Evolutionary conservation across 1,140 invertebrate species (phyloP).

Genomic region (Colletes latitarsis): DNA sequence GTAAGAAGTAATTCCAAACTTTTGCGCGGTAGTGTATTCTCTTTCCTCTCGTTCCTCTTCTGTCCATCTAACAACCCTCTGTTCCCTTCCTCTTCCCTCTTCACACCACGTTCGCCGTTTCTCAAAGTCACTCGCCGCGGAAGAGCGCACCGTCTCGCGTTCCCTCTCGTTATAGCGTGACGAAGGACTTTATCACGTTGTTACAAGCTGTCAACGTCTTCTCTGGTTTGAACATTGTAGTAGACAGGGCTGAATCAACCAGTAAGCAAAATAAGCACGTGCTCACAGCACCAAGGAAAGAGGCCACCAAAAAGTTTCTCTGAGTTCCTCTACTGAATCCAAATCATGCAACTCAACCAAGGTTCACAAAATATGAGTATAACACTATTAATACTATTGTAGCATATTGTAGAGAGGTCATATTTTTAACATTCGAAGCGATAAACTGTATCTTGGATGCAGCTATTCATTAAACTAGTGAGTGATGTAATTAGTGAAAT

Average conservation of each 20-base stretch:
- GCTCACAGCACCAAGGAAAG: too few relatives aligned
- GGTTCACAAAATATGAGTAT: too few relatives aligned
- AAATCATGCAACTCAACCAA: too few relatives aligned
- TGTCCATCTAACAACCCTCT: background rate
- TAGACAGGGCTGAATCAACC: background rate
- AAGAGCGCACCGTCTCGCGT: background rate
- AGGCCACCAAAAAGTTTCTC: too few relatives aligned
- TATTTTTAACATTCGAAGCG: too few relatives aligned
- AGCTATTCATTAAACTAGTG: too few relatives aligned
- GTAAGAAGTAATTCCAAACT: background rate
- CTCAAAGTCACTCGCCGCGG: background rate
- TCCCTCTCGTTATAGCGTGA: background rate
- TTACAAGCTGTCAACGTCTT: background rate
- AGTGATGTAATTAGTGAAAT: too few relatives aligned
- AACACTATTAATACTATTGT: too few relatives aligned
- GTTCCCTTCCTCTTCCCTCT: background rate
- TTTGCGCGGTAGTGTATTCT: background rate
- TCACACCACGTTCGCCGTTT: constrained; percentile 16
- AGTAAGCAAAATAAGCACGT: too few relatives aligned
- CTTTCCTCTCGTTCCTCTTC: background rate
- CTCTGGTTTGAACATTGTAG: background rate
- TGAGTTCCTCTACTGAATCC: too few relatives aligned
- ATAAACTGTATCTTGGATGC: too few relatives aligned
- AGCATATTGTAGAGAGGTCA: too few relatives aligned
- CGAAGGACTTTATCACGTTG: background rate